Evolutionary conservation across 2,113 vertebrate species (phyloP), one percentile per base, ranked within the genome.

Genomic region (Megaceryle torquata): DNA sequence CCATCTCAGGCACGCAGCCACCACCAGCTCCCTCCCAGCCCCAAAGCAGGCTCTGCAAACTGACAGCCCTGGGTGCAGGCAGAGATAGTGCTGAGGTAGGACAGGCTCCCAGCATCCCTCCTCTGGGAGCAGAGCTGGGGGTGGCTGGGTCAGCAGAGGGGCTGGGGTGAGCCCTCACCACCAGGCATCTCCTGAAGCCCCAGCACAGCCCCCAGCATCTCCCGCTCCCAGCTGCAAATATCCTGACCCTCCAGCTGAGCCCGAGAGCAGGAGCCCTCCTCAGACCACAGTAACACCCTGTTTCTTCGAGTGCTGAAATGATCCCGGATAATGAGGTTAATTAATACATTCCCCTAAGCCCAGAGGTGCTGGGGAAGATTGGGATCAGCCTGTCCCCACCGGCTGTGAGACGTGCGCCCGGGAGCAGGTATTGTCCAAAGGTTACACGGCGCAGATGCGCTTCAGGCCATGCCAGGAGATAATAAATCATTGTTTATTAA

Each of bases 401-500:
- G 17, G 57, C 93, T 10, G 78, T 0, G 39, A 64, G 85, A 28
- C 3, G 26, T 9, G 84, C 2, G 3, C 81, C 48, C 4, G 2
- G 59, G 82, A 90, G 85, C 94, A 15, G 92, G 89, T 64, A 75
- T 46, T 50, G 83, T 48, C 89, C 92, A 75, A 41, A 50, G 81
- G 79, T 54, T 94, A 26, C 59, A 20, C 2, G 7, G 95, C 12
- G 19, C 91, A 59, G 86, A 37, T 46, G 89, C 17, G 67, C 90
- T 94, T 56, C 80, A 10, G 92, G 95, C 96, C 93, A 71, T 46
- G 77, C 85, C 95, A 56, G 77, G 39, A 92, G 86, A 82, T 69
- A 60, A 94, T 57, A 91, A 95, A 96, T 95, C 95, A 51, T 33
- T 75, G 91, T 80, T 97, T 94, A 94, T 93, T 87, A 78, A 91